Base-by-base conservation (phyloP, 2,113 vertebrate genomes). In the Serinus canaria region DNA sequence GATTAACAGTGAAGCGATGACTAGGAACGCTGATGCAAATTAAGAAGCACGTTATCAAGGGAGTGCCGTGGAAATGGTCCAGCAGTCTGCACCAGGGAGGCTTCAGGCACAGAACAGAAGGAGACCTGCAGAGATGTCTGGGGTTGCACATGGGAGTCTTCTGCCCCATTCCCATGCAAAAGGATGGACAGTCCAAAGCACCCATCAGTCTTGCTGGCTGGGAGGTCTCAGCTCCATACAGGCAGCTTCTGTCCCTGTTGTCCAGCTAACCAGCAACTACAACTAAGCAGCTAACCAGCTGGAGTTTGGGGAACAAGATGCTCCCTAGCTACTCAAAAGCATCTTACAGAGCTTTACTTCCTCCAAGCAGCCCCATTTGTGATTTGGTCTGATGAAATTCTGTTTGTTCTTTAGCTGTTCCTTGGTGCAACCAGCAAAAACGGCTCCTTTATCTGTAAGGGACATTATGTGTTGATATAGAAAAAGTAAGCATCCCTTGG, bases 181-280 rank as follows among this genome's bases (percentile, higher is more conserved):
- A 80, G 31, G 46, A 31, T 30, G n/a, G n/a, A 44, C 0, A 2
- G n/a, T 28, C 37, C 7, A 0, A 46, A n/a, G 53, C 9, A 5
- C 10, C 76, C 2, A 1, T 9, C 56, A 33, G 44, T 31, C 44
- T 47, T 78, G 78, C 60, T 0, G 0, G 28, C 79, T 33, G 10
- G 27, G 67, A 46, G 41, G 9, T 39, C 67, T 55, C 79, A 60
- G 56, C n/a, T 66, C 16, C 1, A 33, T 7, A 13, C n/a, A 31
- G 58, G 25, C 1, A 1, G 47, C 62, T 43, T 53, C 75, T 76
- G 53, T 31, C 44, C 2, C 0, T 50, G 28, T 37, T 69, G 55
- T 60, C 59, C 31, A 37, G 2, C 31, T 67, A 63, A 50, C 17
- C 52, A 81, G 12, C 33, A 47, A 1, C 14, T 25, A 4, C 64